A percentile compares a stretch with the other conserved stretches of the same genome.
Evolutionary conservation across 2,113 vertebrate species (phyloP).

Genomic region (Sorex fumeus): DNA sequence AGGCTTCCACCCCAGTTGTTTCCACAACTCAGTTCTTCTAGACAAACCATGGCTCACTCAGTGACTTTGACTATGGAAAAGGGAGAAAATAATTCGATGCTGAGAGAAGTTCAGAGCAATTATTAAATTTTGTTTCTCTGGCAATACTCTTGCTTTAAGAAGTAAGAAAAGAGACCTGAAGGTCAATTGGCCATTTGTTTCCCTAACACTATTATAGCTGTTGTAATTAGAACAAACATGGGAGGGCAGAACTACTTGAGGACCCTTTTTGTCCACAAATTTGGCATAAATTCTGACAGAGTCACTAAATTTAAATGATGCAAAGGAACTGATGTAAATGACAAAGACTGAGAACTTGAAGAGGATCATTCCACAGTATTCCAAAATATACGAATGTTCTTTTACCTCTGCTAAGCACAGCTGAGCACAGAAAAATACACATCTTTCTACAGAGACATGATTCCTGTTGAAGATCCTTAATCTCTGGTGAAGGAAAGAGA

Average conservation of each 20-base stretch:
- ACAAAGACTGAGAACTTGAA: not conserved
- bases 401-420: not conserved
- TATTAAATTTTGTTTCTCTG: conserved; percentile 66
- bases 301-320: conserved; percentile 13
- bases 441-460: not conserved
- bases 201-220: not conserved
- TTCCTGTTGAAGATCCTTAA: not conserved
- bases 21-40: conserved; percentile 63
- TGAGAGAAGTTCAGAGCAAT: not conserved
- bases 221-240: not conserved
- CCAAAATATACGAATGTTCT: no score
- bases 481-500: conserved; percentile 9
- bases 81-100: not conserved
- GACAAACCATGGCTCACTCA: conserved; percentile 14
- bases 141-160: conserved; percentile 6
- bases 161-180: conserved; percentile 26
- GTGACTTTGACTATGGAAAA: conserved; percentile 14
- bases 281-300: not conserved
- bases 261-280: not conserved
- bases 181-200: not conserved
- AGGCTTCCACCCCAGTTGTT: conserved; percentile 54
- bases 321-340: not conserved
- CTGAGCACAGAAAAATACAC: not conserved
- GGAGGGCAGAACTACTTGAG: not conserved
- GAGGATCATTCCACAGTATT: not conserved